phyloP scores from a whole-genome alignment of 2,888 invertebrate species.

The Drymonia ruficornis region DNA sequence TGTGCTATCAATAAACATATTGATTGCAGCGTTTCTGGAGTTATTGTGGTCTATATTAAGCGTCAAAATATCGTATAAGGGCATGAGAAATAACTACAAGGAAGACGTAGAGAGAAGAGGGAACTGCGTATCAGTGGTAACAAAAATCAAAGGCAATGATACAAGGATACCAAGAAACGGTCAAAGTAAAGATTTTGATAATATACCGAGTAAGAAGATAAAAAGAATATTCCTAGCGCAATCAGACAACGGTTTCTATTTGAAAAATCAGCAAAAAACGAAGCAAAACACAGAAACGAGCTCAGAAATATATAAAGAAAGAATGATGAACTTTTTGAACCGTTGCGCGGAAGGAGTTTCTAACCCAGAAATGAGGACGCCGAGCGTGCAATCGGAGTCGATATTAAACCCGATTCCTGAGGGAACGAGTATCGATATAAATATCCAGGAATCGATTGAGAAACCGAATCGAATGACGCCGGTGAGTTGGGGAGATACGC shows the following conservation, averaged over 20 bases:
- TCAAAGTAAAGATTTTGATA: conserved; percentile 80
- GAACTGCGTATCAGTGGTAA: conserved; percentile 81
- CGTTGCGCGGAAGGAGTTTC: conserved; percentile 70
- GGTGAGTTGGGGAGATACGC: conserved; percentile 74
- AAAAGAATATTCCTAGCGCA: conserved; percentile 79
- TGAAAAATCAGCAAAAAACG: conserved; percentile 73
- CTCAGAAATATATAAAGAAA: conserved; percentile 75
- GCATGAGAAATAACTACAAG: conserved; percentile 86
- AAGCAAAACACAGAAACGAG: conserved; percentile 74
- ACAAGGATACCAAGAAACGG: conserved; percentile 68
- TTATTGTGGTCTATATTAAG: conserved; percentile 86
- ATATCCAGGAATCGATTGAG: conserved; percentile 12
- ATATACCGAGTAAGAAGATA: conserved; percentile 82
- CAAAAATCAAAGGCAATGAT: conserved; percentile 83
- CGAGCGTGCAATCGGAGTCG: conserved; percentile 65
- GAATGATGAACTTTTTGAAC: conserved; percentile 77
- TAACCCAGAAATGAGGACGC: conserved; percentile 60
- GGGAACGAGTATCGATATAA: conserved; percentile 46
- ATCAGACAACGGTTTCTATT: conserved; percentile 71
- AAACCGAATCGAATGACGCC: conserved; percentile 52
- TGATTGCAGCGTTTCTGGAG: conserved; percentile 85
- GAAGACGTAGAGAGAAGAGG: conserved; percentile 80
- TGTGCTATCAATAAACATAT: conserved; percentile 84
- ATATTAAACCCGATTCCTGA: conserved; percentile 66
- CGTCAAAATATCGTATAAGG: conserved; percentile 84